Evolutionary conservation across 2,797 vertebrate species (phyloP).

Genomic region (Lacerta viridis): DNA sequence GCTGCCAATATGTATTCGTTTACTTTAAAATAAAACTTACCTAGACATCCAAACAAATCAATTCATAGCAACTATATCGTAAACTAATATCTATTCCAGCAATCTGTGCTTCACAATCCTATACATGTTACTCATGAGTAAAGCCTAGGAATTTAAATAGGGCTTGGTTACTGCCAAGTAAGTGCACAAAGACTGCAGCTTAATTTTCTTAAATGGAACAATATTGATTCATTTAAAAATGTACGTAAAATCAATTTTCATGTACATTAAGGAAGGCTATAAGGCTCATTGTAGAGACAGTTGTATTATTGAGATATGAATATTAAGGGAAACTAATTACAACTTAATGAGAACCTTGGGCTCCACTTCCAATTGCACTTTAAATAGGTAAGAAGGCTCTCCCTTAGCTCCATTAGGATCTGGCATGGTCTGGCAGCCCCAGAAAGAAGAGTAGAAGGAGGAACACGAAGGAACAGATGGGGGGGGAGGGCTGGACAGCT

Average conservation of each 20-base stretch:
- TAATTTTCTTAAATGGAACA: conserved; percentile 1
- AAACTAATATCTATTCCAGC: conserved; percentile 9
- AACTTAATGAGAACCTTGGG: not conserved
- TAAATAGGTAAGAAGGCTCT: not conserved
- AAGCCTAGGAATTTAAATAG: not conserved
- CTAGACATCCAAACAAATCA: not conserved
- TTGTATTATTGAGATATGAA: not conserved
- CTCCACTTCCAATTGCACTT: not conserved
- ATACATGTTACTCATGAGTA: not conserved
- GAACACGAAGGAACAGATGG: no score
- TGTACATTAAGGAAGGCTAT: conserved; percentile 8
- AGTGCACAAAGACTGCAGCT: not conserved
- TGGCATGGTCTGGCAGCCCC: no score
- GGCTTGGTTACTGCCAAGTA: not conserved
- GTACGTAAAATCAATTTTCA: conserved; percentile 28
- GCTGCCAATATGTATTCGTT: not conserved
- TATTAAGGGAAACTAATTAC: not conserved
- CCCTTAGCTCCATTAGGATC: no score
- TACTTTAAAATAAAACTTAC: not conserved
- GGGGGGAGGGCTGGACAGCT: no score
- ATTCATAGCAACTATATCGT: not conserved
- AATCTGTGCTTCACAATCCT: not conserved
- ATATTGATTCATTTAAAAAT: conserved; percentile 22
- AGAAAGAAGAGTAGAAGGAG: no score
- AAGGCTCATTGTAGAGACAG: not conserved